Evolutionary conservation across 2,113 vertebrate genomes (phyloP).

Genomic region (Dendrocopos noguchii): DNA sequence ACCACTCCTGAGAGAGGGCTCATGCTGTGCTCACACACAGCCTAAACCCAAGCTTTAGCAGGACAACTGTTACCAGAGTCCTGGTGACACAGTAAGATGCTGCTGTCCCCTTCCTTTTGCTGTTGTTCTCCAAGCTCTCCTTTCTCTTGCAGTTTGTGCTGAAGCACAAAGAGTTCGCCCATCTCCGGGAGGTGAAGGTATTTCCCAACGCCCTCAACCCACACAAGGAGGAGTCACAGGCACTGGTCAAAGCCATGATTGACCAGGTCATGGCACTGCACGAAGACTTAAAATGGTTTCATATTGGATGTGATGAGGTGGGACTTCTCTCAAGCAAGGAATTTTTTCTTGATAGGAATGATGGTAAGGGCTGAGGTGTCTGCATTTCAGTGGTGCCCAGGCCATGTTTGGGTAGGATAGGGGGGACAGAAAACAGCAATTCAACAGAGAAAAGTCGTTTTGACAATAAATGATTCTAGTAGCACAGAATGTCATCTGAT

Average conservation of each 20-base stretch:
- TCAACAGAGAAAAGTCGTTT: background rate
- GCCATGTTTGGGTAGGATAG: background rate
- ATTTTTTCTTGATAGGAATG: background rate
- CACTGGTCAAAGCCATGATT: conserved; percentile 86
- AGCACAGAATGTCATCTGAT: background rate
- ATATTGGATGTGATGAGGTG: conserved; percentile 96
- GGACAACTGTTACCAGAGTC: background rate
- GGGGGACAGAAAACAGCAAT: background rate
- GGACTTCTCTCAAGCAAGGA: background rate
- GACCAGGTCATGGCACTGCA: conserved; percentile 90
- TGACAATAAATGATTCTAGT: background rate
- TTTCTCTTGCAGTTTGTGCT: conserved; percentile 87
- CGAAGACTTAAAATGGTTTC: conserved; percentile 76
- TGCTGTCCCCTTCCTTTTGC: accelerated
- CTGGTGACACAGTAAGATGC: accelerated
- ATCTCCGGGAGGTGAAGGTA: conserved; percentile 83
- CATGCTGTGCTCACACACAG: background rate
- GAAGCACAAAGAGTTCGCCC: conserved; percentile 84
- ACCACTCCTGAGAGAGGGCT: background rate
- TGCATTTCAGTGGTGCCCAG: background rate
- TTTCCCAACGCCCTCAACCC: conserved; percentile 93
- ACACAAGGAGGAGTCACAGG: conserved; percentile 79
- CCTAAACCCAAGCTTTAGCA: background rate
- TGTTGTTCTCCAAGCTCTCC: background rate
- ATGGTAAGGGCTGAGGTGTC: background rate